Conservation (phyloP, 2,797 vertebrate species). For the Coreius guichenoti region DNA sequence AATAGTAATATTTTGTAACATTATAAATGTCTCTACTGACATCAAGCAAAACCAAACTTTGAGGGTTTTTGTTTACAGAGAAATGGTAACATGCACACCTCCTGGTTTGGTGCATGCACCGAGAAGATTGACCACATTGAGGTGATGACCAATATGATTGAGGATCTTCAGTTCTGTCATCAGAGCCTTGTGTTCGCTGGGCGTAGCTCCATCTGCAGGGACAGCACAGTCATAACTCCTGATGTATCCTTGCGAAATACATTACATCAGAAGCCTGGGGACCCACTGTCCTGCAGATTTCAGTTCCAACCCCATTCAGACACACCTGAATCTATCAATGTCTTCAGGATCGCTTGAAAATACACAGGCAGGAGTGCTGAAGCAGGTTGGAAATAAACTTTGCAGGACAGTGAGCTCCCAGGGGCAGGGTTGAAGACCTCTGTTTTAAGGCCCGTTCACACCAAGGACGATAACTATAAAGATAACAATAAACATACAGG, state of each 20-base stretch:
- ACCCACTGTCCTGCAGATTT: not conserved
- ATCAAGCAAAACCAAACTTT: not conserved
- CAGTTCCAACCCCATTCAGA: not conserved
- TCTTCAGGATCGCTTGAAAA: not conserved
- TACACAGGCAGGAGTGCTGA: not conserved
- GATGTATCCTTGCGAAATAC: not conserved
- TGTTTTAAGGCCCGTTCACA: not conserved
- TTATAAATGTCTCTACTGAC: not conserved
- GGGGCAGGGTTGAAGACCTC: not conserved
- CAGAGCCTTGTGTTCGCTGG: constrained; percentile 92
- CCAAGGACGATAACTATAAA: too few relatives aligned
- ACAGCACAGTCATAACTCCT: not conserved
- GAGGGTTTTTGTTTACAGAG: not conserved
- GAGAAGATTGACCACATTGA: constrained; percentile 95
- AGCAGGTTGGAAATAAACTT: not conserved
- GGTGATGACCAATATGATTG: constrained; percentile 92
- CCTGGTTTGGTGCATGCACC: constrained; percentile 92
- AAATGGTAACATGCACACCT: constrained; percentile 74
- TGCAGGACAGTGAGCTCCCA: not conserved
- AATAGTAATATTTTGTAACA: not conserved
- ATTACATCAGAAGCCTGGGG: not conserved
- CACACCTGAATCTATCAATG: not conserved
- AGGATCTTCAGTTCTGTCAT: constrained; percentile 97
- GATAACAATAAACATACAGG: too few relatives aligned
- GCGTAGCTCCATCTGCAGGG: constrained; percentile 90